These are phyloP conservation scores for Macropus fuliginosus DNA, from an alignment of 2,797 vertebrate species.

Conservation along the genomic window DNA sequence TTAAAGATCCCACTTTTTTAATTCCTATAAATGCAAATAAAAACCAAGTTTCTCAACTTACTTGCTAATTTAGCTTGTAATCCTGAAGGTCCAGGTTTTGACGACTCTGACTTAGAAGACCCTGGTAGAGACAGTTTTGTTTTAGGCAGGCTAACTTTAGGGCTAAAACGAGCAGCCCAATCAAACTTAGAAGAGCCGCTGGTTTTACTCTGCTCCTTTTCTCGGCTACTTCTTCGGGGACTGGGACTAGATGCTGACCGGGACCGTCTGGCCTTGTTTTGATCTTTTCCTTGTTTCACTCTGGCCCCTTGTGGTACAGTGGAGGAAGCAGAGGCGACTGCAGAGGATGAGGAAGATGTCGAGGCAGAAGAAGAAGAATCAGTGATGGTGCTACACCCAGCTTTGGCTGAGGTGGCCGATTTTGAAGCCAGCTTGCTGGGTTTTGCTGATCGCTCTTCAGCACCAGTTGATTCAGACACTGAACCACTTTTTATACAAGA, in stretches of 20 bases:
- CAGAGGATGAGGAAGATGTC: constrained; percentile 97
- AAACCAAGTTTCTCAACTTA: constrained; percentile 85
- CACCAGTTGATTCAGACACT: constrained; percentile 93
- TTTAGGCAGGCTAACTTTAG: constrained; percentile 99
- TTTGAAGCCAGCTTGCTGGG: constrained; percentile 99
- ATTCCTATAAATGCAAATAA: constrained; percentile 25
- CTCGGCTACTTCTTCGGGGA: constrained; percentile 96
- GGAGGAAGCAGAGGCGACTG: constrained; percentile 92
- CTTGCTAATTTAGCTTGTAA: constrained; percentile 99
- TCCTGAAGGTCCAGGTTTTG: constrained; percentile 99
- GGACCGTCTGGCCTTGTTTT: constrained; percentile 97
- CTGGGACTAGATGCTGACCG: constrained; percentile 98
- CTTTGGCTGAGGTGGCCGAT: constrained; percentile 99
- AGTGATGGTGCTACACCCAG: constrained; percentile 99
- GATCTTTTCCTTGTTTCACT: constrained; percentile 99
- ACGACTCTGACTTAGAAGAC: constrained; percentile 98
- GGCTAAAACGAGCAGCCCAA: constrained; percentile 99
- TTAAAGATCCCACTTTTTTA: neutral
- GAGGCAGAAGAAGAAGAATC: constrained; percentile 99
- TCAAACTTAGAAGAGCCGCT: constrained; percentile 98
- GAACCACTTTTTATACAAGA: constrained; percentile 93
- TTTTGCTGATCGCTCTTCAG: constrained; percentile 97
- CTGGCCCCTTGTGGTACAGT: constrained; percentile 93
- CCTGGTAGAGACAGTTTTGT: constrained; percentile 99
- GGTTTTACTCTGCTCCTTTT: constrained; percentile 95